A percentile compares a stretch with the other conserved stretches of the same genome.
Conservation (phyloP, 2,888 invertebrate genomes). For the Nezara viridula region DNA sequence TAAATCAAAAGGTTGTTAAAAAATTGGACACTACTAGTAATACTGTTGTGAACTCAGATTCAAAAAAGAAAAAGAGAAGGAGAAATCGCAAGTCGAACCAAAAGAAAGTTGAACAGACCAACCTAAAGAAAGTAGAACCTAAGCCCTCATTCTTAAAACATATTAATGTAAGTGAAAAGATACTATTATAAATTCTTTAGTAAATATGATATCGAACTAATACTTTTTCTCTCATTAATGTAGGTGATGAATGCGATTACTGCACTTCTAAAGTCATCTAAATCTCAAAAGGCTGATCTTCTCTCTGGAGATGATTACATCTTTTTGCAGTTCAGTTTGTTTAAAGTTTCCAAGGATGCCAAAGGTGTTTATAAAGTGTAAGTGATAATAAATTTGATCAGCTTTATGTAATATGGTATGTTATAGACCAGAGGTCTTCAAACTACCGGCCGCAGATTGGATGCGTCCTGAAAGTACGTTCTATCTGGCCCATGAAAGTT, state of each 20-base stretch:
- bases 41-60: no score
- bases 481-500: no score
- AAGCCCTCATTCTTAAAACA: conserved; percentile 2
- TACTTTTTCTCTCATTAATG: background rate
- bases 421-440: no score
- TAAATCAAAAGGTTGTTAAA: conserved; percentile 5
- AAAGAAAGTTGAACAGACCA: background rate
- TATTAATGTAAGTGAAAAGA: conserved; percentile 15
- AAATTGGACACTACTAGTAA: background rate
- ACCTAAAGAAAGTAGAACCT: background rate
- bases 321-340: conserved; percentile 14
- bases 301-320: background rate
- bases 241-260: conserved; percentile 25
- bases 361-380: conserved; percentile 38
- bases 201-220: background rate
- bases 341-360: background rate
- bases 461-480: no score
- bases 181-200: background rate
- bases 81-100: background rate
- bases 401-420: background rate
- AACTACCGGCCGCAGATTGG: no score
- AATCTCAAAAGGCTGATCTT: conserved; percentile 33
- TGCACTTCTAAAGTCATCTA: conserved; percentile 21
- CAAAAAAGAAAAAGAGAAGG: conserved; percentile 21
- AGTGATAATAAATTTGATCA: background rate